A percentile compares a stretch with the other conserved stretches of the same genome.
Evolutionary conservation across 2,797 vertebrate species (phyloP).

Genomic region (Protonibea diacanthus): DNA sequence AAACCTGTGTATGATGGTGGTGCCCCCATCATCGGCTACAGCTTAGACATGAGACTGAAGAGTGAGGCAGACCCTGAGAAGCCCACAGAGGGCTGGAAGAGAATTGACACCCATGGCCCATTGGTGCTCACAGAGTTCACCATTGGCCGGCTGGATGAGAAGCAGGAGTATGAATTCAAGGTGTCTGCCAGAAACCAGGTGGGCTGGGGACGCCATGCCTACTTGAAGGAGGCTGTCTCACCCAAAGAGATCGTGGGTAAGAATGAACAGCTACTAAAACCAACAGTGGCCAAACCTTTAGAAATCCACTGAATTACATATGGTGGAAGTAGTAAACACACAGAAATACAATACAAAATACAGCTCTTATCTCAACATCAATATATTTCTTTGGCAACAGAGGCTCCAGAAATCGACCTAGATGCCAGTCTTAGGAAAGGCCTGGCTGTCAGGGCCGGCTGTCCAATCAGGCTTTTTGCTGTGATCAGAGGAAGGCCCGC

Average conservation of each 20-base stretch:
- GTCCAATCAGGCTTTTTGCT: slow-evolving; percentile 97
- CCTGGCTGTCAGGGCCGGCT: slow-evolving; percentile 94
- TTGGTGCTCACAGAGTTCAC: slow-evolving; percentile 96
- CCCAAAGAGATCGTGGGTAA: slow-evolving; percentile 97
- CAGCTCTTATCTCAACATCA: not conserved
- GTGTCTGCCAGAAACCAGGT: slow-evolving; percentile 98
- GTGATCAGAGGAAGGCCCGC: slow-evolving; percentile 95
- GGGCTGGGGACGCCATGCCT: slow-evolving; percentile 95
- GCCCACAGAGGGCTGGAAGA: slow-evolving; percentile 94
- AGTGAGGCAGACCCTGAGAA: slow-evolving; percentile 87
- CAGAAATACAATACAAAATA: no score
- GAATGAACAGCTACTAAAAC: not conserved
- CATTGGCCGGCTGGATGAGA: slow-evolving; percentile 92
- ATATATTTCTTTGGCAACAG: slow-evolving; percentile 81
- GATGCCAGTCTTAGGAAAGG: slow-evolving; percentile 98
- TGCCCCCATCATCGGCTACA: slow-evolving; percentile 95
- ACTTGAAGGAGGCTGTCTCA: slow-evolving; percentile 93
- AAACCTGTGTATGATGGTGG: slow-evolving; percentile 98
- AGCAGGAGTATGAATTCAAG: slow-evolving; percentile 95
- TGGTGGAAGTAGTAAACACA: no score
- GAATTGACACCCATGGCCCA: slow-evolving; percentile 92
- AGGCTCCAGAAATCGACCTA: slow-evolving; percentile 97
- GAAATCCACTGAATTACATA: not conserved
- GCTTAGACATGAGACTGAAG: slow-evolving; percentile 95
- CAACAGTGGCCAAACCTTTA: not conserved